Base-by-base conservation (phyloP, 2,113 vertebrate species). In the Dipodomys merriami region DNA sequence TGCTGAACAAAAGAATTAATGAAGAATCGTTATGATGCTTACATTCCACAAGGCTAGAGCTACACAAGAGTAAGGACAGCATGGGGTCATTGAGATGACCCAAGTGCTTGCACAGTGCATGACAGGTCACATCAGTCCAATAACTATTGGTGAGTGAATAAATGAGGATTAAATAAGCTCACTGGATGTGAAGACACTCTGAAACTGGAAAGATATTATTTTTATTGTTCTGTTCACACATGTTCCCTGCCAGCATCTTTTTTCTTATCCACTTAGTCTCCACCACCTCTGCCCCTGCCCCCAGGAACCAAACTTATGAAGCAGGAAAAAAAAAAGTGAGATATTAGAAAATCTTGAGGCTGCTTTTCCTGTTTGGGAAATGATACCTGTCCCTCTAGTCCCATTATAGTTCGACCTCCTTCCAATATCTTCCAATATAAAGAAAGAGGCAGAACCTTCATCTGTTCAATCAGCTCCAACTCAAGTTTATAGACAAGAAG, bases 351-450 rank as follows among this genome's bases (percentile, higher is more conserved):
- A 72, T 33, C 85, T 80, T 19, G 74, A 53, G 53, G 57, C 8
- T 35, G 7, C 25, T 86, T 89, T 94, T 74, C 35, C 69, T 60
- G 64, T 67, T 87, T 92, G 69, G 67, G 72, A 82, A 93, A 78
- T 15, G 44, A n/a, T 11, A 1, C 74, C 67, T 80, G n/a, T 13
- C 76, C 46, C 46, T 91, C 23, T 0, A 64, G 79, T 72, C 77
- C 49, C 16, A 77, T 27, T 19, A 20, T 29, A 35, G 53, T 60
- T 68, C 16, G 11, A 53, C 4, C 16, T 6, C 18, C 73, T 92
- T 46, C 77, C 25, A 23, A 3, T 33, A 49, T 57, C 78, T 74
- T 57, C 53, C 53, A 64, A 77, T 49, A 46, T 22, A 9, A 29
- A 53, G 85, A 77, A 46, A 62, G 11, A 9, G 11, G 16, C 23